Base-by-base conservation (phyloP, 2,888 invertebrate species). In the Apamea crenata region DNA sequence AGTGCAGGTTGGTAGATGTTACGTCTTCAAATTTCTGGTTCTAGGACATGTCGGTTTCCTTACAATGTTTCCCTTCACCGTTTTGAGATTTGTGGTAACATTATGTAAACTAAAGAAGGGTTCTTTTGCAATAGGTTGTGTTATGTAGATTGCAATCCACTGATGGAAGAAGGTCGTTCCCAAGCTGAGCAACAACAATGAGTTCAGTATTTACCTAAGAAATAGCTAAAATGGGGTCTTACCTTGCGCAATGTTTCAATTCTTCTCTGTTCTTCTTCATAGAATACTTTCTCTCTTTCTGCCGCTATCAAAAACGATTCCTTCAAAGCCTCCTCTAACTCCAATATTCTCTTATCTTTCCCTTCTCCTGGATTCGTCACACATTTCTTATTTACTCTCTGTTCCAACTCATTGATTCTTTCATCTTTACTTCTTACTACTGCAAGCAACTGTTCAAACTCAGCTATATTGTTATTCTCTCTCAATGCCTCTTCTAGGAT, bases 291-390 rank as follows among this genome's bases (percentile, higher is more conserved):
- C 90, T 98, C 98, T 84, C 98, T 97, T 87, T 98, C 98, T 5
- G 97, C 97, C n/a, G 98, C 97, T 90, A 98, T 97, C 91, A 97
- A 93, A 78, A 98, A 98, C 84, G 98, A 99, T 94, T 99, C 98
- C 82, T 98, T 97, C 82, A 99, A 96, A 36, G 99, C 99, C 88
- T 98, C 98, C 93, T 99, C 98, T 81, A 98, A 94, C 92, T 98
- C 98, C 89, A 98, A 97, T 90, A 98, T 98, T 83, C 98, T 97
- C 82, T 97, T 97, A 59, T 97, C 96, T 90, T 97, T 96, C 70
- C 93, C 92, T 80, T 94, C 97, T 32, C 92, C 91, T 53, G 94
- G 91, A 59, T 92, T 88, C 1, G 89, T 77, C 25, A 95, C 94
- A 40, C 95, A 91, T 81, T 95, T 94, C 87, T 97, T 97, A 88